phyloP scores from a whole-genome alignment of 2,113 vertebrate species.

The Nyctereutes procyonoides region DNA sequence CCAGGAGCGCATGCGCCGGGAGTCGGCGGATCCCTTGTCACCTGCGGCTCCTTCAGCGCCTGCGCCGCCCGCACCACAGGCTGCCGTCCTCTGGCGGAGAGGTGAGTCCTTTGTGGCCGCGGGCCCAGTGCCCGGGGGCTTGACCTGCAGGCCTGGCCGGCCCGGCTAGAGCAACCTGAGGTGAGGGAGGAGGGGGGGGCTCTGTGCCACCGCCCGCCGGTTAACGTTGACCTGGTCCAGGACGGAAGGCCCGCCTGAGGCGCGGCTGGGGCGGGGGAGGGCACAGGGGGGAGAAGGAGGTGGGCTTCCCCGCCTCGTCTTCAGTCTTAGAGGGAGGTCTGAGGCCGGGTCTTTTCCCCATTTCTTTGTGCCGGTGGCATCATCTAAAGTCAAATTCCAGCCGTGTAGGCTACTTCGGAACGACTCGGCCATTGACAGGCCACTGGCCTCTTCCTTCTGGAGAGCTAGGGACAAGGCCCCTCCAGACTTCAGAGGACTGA shows the following conservation, averaged over 20 bases:
- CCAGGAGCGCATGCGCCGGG: not conserved
- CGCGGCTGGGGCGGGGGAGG: no score
- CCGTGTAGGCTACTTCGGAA: conserved; percentile 82
- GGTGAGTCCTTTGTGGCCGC: not conserved
- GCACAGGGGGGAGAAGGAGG: no score
- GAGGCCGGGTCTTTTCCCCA: conserved; percentile 85
- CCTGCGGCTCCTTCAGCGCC: not conserved
- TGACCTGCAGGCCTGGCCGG: rapidly evolving
- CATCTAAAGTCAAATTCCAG: conserved; percentile 90
- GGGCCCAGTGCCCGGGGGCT: no score
- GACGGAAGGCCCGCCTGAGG: conserved; percentile 71
- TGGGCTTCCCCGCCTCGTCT: conserved; percentile 20
- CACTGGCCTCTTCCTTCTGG: not conserved
- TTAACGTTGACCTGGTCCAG: conserved; percentile 77
- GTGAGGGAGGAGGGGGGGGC: no score
- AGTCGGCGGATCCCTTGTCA: not conserved
- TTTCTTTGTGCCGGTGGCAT: conserved; percentile 84
- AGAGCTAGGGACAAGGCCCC: conserved; percentile 68
- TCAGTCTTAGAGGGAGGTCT: conserved; percentile 80
- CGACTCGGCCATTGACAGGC: not conserved
- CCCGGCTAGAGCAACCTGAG: no score
- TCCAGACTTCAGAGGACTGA: conserved; percentile 81
- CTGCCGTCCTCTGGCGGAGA: not conserved
- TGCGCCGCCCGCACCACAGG: not conserved
- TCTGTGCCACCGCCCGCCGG: conserved; percentile 76